Base-by-base conservation (phyloP, 2,113 vertebrate genomes). In the Uropsilus gracilis region DNA sequence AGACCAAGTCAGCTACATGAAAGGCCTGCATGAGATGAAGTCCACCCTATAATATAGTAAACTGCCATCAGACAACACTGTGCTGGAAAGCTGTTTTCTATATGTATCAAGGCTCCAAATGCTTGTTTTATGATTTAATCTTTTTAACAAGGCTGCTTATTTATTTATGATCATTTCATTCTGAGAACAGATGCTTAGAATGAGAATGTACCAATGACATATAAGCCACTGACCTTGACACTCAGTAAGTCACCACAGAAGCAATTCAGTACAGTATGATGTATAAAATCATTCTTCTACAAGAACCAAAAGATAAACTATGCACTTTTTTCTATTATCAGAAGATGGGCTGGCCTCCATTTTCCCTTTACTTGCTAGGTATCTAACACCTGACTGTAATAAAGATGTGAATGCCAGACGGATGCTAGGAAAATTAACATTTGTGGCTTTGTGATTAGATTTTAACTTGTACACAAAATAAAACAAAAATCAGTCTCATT, bases 131-230 rank as follows among this genome's bases (percentile, higher is more conserved):
- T 89, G n/a, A 75, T 57, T 84, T 39, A 97, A 83, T 80, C 42
- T 85, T 89, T 91, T 84, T 30, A 94, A 61, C 37, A 63, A 91
- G 50, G 0, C 32, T 89, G 7, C 24, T 90, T 93, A 57, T 91
- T 81, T 85, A 90, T 84, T 86, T 87, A 75, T 46, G 8, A 8
- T 80, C 42, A 77, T 94, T 95, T 95, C 57, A 75, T 86, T 94
- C 66, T 75, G 34, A 78, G n/a, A 94, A 91, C 13, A 89, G 57
- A 78, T 89, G 44, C n/a, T 96, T 94, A 78, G 63, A 94, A 73
- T 91, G 32, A 95, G 32, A 77, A 85, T 57, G 13, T 72, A 34
- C 10, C 87, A 78, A 7, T 86, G 26, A 64, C 69, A 72, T 48
- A 86, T n/a, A 94, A 32, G 48, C 55, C 24, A 86, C 18, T 90